phyloP scores from a whole-genome alignment of 1,140 invertebrate genomes.

The Aleiodes sp. region DNA sequence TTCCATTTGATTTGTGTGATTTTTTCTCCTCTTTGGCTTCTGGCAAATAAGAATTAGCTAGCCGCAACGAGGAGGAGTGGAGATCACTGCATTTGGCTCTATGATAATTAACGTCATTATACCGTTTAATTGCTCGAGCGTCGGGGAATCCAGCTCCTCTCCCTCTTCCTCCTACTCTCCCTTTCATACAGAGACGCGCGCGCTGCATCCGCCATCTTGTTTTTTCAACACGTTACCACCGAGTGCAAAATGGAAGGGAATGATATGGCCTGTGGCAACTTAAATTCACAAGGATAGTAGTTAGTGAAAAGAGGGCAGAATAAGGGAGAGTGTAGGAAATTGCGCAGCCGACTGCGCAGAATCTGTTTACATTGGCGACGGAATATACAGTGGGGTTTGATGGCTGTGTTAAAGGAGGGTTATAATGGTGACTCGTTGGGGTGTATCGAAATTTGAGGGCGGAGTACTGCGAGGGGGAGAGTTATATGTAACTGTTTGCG shows the following conservation, averaged over 20 bases:
- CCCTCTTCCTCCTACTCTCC: not conserved
- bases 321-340: slow-evolving; percentile 21
- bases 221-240: slow-evolving; percentile 40
- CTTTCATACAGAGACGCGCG: not conserved
- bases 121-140: slow-evolving; percentile 53
- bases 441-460: slow-evolving; percentile 22
- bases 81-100: slow-evolving; percentile 11
- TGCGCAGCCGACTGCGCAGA: slow-evolving; percentile 30
- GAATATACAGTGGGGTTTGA: not conserved
- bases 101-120: slow-evolving; percentile 54
- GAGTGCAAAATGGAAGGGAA: slow-evolving; percentile 57
- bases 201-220: slow-evolving; percentile 49
- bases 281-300: slow-evolving; percentile 20
- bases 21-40: not conserved
- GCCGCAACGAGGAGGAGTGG: not conserved
- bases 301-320: slow-evolving; percentile 7
- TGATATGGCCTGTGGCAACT: slow-evolving; percentile 43
- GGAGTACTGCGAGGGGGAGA: not conserved
- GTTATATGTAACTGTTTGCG: not conserved
- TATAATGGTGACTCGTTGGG: slow-evolving; percentile 1
- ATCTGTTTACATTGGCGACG: not conserved
- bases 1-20: not conserved
- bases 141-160: slow-evolving; percentile 31
- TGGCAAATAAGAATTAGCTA: not conserved
- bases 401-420: not conserved